Evolutionary conservation across 1,140 invertebrate species (phyloP).

Genomic region (Diorhabda sublineata): DNA sequence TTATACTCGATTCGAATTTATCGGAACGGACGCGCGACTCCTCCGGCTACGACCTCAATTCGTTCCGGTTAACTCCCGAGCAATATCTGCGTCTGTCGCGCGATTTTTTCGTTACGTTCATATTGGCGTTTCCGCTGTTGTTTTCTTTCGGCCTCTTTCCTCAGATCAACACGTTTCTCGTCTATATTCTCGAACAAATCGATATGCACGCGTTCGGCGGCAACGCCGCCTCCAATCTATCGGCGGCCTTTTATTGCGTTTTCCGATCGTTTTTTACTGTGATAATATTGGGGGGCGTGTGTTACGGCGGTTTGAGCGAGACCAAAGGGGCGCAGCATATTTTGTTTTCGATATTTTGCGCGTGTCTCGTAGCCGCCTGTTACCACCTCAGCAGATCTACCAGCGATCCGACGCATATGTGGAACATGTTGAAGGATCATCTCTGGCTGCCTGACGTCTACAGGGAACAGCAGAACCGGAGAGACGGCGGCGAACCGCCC

Average conservation of each 20-base stretch:
- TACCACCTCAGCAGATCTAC: slow-evolving; percentile 91
- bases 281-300: slow-evolving; percentile 81
- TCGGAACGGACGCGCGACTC: slow-evolving; percentile 44
- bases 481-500: slow-evolving; percentile 20
- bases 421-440: slow-evolving; percentile 80
- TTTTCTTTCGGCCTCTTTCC: slow-evolving; percentile 94
- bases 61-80: slow-evolving; percentile 65
- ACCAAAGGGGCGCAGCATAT: slow-evolving; percentile 84
- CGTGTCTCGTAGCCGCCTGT: slow-evolving; percentile 78
- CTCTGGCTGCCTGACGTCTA: slow-evolving; percentile 65
- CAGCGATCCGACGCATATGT: slow-evolving; percentile 85
- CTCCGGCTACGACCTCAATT: slow-evolving; percentile 67
- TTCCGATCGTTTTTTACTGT: slow-evolving; percentile 76
- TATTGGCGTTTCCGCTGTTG: slow-evolving; percentile 87
- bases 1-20: slow-evolving; percentile 61
- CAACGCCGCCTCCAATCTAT: slow-evolving; percentile 87
- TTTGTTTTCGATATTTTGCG: slow-evolving; percentile 93
- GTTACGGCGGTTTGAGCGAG: slow-evolving; percentile 77
- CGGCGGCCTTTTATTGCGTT: slow-evolving; percentile 81
- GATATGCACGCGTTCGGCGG: slow-evolving; percentile 98
- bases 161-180: slow-evolving; percentile 93
- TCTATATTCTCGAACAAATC: slow-evolving; percentile 92
- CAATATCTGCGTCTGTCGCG: slow-evolving; percentile 64
- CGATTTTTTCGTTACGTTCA: slow-evolving; percentile 72
- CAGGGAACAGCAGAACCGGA: slow-evolving; percentile 41